Base-by-base conservation (phyloP, 2,797 vertebrate genomes). In the Euthynnus affinis region DNA sequence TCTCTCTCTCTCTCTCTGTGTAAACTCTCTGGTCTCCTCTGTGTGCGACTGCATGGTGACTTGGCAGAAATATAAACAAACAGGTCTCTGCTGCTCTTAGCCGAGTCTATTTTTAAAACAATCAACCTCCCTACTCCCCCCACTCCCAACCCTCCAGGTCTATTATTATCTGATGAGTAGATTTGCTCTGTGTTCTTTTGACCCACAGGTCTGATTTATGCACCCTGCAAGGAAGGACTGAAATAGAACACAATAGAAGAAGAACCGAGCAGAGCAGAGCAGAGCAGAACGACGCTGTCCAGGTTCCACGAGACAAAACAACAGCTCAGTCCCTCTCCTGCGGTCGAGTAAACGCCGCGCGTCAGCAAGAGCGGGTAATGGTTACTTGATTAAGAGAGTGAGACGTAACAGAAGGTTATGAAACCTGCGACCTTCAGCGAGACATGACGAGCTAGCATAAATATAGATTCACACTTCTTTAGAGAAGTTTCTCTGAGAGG, bases 191-290 rank as follows among this genome's bases (percentile, higher is more conserved):
- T 44, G 34, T 48, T 23, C 29, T 37, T 74, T 37, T 80, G 70
- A 84, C 78, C 77, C 72, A 49, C 5, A 76, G 57, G 65, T 80
- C 71, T 69, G 62, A 81, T 78, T 85, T 52, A 71, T 66, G n/a
- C 25, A 34, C 68, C n/a, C 34, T 13, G 64, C 27, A 17, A 81
- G 76, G 72, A 82, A 76, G 74, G 61, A 80, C 76, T 0, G 32
- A 67, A 83, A 90, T 88, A 90, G 84, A 80, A 76, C 0, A 84
- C 74, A 83, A 77, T 25, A 59, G 81, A 82, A 22, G 66, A 78
- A 77, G 20, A 71, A 27, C 0, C 14, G 55, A 57, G 18, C 0
- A 3, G 18, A 40, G 29, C 40, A 46, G 55, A 57, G 18, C 0
- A 3, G 18, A 40, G 29, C 40, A 46, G 48, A 57, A 49, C 22